These are phyloP conservation scores for Phoebastria nigripes DNA, from an alignment of 2,797 vertebrate genomes.

Conservation along the genomic window DNA sequence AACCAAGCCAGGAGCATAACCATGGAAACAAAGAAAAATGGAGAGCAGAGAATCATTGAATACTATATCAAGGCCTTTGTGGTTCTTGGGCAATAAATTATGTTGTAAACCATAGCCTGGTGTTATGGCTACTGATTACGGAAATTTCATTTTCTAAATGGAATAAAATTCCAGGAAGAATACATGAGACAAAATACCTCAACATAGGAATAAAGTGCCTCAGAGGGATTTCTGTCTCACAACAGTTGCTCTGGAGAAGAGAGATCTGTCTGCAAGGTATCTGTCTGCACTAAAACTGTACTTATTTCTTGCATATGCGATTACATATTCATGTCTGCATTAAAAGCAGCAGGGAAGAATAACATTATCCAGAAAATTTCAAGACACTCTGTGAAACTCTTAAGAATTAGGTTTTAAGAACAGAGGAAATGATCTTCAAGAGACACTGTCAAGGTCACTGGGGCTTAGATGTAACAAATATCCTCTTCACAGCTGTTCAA, in stretches of 20 bases:
- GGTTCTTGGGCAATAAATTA: background rate
- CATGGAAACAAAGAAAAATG: background rate
- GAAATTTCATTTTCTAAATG: background rate
- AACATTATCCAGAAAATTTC: background rate
- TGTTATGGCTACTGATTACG: background rate
- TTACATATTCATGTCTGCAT: background rate
- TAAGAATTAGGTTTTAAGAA: background rate
- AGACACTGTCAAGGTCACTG: background rate
- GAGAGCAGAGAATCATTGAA: background rate
- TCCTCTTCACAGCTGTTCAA: background rate
- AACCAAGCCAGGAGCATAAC: background rate
- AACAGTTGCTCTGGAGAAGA: background rate
- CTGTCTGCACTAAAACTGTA: background rate
- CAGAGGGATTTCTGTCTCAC: background rate
- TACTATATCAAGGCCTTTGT: background rate
- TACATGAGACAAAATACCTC: background rate
- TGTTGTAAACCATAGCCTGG: background rate
- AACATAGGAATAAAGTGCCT: background rate
- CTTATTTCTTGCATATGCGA: background rate
- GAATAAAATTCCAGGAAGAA: background rate
- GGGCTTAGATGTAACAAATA: background rate
- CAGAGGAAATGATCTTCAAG: background rate
- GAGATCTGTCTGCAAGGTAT: background rate
- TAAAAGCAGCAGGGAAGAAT: background rate
- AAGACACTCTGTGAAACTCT: background rate